Conservation (phyloP, 1,140 invertebrate genomes). For the Euborellia annulipes region DNA sequence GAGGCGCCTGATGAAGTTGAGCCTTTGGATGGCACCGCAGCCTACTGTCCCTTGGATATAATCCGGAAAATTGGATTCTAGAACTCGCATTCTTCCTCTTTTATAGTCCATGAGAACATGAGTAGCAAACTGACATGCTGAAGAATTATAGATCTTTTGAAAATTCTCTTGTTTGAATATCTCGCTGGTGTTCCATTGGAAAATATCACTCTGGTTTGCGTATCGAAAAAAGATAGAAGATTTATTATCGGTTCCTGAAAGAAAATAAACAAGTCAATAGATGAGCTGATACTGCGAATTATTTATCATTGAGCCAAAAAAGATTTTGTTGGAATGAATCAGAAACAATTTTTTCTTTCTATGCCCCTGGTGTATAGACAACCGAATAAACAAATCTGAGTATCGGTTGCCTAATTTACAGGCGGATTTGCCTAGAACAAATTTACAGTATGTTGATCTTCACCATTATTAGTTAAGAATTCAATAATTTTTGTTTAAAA, state of each 20-base stretch:
- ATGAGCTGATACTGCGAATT: no score
- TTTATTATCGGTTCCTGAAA: slow-evolving; percentile 40
- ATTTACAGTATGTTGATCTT: no score
- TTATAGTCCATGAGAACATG: slow-evolving; percentile 39
- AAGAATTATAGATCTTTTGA: slow-evolving; percentile 35
- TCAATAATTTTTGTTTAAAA: no score
- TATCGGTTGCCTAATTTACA: no score
- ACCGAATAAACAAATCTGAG: no score
- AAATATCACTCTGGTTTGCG: slow-evolving; percentile 36
- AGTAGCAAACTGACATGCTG: slow-evolving; percentile 40
- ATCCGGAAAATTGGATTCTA: slow-evolving; percentile 48
- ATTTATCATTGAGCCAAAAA: no score
- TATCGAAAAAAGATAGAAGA: slow-evolving; percentile 37
- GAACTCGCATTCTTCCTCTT: slow-evolving; percentile 37
- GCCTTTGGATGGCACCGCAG: slow-evolving; percentile 35
- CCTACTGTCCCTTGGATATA: slow-evolving; percentile 38
- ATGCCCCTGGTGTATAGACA: no score
- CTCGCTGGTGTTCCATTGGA: slow-evolving; percentile 40
- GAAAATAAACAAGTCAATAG: no score
- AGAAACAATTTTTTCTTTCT: no score
- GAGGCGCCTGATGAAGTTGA: slow-evolving; percentile 32
- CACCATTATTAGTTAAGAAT: no score
- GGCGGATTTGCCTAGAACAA: no score
- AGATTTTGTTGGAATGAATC: no score
- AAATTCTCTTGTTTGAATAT: slow-evolving; percentile 36